phyloP scores from a whole-genome alignment of 2,888 invertebrate genomes.

The Sarcophaga carnaria region DNA sequence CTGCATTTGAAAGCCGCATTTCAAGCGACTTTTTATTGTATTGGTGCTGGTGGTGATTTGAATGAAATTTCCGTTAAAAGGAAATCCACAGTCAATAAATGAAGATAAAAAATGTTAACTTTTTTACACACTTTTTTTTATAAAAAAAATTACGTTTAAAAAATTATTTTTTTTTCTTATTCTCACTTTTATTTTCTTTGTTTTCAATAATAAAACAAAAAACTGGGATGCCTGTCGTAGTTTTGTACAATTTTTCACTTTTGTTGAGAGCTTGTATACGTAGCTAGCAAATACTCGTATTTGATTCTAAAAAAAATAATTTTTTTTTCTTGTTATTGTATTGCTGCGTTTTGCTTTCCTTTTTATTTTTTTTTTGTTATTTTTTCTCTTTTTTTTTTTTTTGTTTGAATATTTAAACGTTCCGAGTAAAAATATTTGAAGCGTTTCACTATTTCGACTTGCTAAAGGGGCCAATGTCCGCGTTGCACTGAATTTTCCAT shows the following conservation, averaged over 20 bases:
- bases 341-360: neutral
- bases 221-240: neutral
- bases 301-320: too few species aligned
- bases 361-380: neutral
- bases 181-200: neutral
- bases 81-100: neutral
- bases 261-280: neutral
- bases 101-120: neutral
- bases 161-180: neutral
- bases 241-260: neutral
- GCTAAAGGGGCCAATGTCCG: slow-evolving; percentile 75
- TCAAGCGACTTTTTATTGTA: neutral
- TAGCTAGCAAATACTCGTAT: too few species aligned
- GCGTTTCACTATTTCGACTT: slow-evolving; percentile 49
- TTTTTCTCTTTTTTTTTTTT: slow-evolving; percentile 2
- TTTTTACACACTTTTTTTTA: slow-evolving; percentile 29
- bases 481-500: slow-evolving; percentile 69
- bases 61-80: slow-evolving; percentile 15
- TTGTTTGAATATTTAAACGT: slow-evolving; percentile 1
- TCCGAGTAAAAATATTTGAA: neutral
- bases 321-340: slow-evolving; percentile 14
- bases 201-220: neutral
- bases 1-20: slow-evolving; percentile 33
- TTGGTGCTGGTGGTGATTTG: neutral
- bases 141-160: neutral